Percentiles rank a stretch among this genome's conserved stretches.
Conservation (phyloP, 2,888 invertebrate species). For the Aphodius granarius region DNA sequence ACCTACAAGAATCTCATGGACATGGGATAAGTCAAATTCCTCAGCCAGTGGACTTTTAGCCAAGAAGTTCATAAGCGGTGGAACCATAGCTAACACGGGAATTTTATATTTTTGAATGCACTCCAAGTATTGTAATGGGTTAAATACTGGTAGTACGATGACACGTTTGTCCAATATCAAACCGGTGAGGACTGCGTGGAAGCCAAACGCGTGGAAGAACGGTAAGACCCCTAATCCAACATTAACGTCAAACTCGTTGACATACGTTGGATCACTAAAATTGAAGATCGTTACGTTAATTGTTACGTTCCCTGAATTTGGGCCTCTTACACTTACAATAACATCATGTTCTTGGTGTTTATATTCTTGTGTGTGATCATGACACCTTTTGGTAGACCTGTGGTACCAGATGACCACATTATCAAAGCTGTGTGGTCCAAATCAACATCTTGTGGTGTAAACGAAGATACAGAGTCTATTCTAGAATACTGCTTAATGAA, state of each 20-base stretch:
- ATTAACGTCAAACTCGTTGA: constrained; percentile 9
- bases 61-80: constrained; percentile 57
- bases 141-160: constrained; percentile 60
- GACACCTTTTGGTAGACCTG: constrained; percentile 69
- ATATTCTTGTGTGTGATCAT: constrained; percentile 62
- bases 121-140: constrained; percentile 66
- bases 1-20: constrained; percentile 51
- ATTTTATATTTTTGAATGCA: constrained; percentile 62
- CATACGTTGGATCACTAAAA: not conserved
- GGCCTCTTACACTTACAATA: constrained; percentile 16
- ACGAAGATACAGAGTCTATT: not conserved
- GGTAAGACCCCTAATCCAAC: constrained; percentile 36
- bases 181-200: constrained; percentile 33
- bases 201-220: constrained; percentile 42
- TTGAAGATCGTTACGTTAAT: not conserved
- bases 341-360: constrained; percentile 12
- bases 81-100: constrained; percentile 48
- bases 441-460: constrained; percentile 10
- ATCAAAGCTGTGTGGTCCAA: constrained; percentile 38
- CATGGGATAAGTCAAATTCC: constrained; percentile 52
- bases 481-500: constrained; percentile 8
- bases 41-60: constrained; percentile 55
- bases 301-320: not conserved
- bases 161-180: constrained; percentile 34
- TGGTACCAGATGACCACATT: constrained; percentile 70